Base-by-base conservation (phyloP, 2,888 invertebrate genomes). In the Serrognathus titanus region DNA sequence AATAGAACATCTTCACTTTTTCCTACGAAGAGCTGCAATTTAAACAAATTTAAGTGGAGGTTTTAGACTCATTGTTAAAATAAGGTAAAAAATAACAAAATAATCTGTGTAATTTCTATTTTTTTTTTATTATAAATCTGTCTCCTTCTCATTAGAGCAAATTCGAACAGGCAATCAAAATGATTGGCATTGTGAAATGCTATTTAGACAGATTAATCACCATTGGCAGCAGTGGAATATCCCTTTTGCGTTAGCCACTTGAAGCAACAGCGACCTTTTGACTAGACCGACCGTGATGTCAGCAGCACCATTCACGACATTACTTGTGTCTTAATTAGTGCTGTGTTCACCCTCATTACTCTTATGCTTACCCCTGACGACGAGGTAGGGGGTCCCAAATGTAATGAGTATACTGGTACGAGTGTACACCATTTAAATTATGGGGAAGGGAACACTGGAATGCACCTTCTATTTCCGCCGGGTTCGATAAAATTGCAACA, bases 231-330 rank as follows among this genome's bases (percentile, higher is more conserved):
- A 66, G 62, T 66, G 64, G 63, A 65, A 60, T 66, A 68, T 69
- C 69, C 71, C 69, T 71, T 71, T 71, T 67, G 68, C 66, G 67
- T 63, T 61, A 62, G 65, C 70, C 73, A 73, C 74, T 74, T 71
- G 70, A 71, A 60, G 63, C 68, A 66, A 68, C 70, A 60, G 63
- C 68, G 65, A 68, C 70, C 71, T 71, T 71, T 69, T 62, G 62
- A 62, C 62, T 50, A 56, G 57, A 52, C 62, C 60, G 62, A 58
- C 57, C 51, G 53, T 54, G 61, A 66, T 63, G 67, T 65, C 65
- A 62, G 48, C n/a, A 55, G 50, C 63, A 57, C 61, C 65, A 66
- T 66, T 68, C 63, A 63, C 48, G 57, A 59, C 61, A 57, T 56
- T 48, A 58, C 63, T 57, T 49, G 63, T 60, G 64, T 65, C 67